Evolutionary conservation across 2,113 vertebrate genomes (phyloP).

Genomic region (Lophotis ruficrista): DNA sequence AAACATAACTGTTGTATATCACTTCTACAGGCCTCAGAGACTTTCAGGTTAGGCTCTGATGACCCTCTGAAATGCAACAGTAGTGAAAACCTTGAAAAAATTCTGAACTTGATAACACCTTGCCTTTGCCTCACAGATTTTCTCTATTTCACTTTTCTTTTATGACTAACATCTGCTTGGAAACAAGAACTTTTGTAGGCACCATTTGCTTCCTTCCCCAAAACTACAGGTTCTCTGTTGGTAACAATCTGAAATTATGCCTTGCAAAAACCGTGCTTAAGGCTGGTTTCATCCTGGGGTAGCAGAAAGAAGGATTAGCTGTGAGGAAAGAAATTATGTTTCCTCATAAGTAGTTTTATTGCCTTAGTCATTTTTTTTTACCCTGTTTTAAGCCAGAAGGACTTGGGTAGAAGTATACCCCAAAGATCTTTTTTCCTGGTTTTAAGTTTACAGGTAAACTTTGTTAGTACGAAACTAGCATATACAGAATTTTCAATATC

Average conservation of each 20-base stretch:
- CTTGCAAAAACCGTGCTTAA: background rate
- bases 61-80: background rate
- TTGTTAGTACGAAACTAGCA: background rate
- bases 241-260: background rate
- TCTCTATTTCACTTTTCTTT: background rate
- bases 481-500: background rate
- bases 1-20: background rate
- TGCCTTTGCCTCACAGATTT: background rate
- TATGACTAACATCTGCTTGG: background rate
- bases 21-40: background rate
- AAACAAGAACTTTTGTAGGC: background rate
- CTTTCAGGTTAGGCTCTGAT: background rate
- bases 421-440: background rate
- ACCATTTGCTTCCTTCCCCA: background rate
- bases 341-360: background rate
- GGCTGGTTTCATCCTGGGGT: background rate
- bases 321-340: background rate
- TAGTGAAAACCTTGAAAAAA: background rate
- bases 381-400: background rate
- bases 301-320: background rate
- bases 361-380: background rate
- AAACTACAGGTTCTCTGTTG: background rate
- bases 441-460: background rate
- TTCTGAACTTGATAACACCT: background rate
- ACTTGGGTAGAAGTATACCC: background rate